These are phyloP conservation scores for Microcebus ravelobensis DNA, from an alignment of 2,113 vertebrate species.

Conservation along the genomic window DNA sequence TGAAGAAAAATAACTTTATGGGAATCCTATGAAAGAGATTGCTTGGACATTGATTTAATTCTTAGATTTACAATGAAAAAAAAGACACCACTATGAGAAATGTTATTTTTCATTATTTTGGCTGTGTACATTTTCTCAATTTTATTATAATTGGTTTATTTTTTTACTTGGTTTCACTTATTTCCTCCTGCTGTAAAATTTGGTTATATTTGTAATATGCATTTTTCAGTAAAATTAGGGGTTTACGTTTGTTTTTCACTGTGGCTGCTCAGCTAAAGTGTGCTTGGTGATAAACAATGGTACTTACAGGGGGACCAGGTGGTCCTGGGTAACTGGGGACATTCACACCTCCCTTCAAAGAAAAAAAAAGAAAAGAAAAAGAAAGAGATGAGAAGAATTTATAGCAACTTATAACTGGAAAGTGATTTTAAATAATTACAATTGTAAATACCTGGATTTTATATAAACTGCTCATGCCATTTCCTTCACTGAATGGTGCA, in stretches of 20 bases:
- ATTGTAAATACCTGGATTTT: conserved; percentile 94
- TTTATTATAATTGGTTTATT: background rate
- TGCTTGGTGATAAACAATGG: background rate
- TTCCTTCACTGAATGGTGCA: conserved; percentile 89
- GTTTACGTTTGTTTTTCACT: background rate
- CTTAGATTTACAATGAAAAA: conserved; percentile 1
- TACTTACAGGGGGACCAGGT: conserved; percentile 94
- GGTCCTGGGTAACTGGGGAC: conserved; percentile 90
- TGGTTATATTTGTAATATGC: background rate
- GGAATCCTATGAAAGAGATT: background rate
- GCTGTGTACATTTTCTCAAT: background rate
- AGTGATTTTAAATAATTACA: conserved; percentile 23
- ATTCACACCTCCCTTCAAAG: conserved; percentile 88
- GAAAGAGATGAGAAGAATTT: conserved; percentile 45
- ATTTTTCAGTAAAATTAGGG: background rate
- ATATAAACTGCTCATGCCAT: conserved; percentile 98
- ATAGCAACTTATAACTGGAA: conserved; percentile 34
- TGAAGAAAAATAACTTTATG: background rate
- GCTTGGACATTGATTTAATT: background rate
- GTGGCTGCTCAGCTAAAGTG: background rate
- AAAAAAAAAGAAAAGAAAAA: conserved; percentile 39
- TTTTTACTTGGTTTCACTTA: background rate
- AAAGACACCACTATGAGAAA: background rate
- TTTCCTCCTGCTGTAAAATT: background rate
- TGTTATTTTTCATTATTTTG: background rate